These are phyloP conservation scores for Petroica traversi DNA, from an alignment of 2,113 vertebrate species.

Conservation along the genomic window DNA sequence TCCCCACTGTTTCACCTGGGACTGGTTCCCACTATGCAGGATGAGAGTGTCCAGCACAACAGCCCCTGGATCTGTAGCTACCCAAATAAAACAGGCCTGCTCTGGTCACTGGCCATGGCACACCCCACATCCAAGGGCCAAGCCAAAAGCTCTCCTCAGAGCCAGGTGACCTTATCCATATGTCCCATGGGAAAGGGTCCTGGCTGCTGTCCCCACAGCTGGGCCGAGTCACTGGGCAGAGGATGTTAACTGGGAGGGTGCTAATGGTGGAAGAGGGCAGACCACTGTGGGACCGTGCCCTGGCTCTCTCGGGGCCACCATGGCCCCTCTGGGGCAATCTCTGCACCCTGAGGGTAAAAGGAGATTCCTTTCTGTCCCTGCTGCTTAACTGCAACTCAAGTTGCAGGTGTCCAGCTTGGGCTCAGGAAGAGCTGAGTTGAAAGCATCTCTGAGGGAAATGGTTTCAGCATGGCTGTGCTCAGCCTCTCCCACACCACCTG, in stretches of 20 bases:
- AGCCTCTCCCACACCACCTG: neutral
- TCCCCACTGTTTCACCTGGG: neutral
- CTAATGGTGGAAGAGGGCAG: neutral
- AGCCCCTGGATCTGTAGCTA: neutral
- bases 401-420: neutral
- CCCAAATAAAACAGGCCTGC: neutral
- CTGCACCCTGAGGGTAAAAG: neutral
- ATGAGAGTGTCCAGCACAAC: neutral
- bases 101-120: accelerated
- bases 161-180: neutral
- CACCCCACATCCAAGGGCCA: neutral
- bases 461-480: neutral
- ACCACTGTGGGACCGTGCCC: neutral
- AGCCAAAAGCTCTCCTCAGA: neutral
- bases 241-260: accelerated
- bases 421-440: neutral
- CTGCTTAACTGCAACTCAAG: neutral
- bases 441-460: neutral
- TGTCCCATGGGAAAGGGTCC: accelerated
- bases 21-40: neutral
- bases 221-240: neutral
- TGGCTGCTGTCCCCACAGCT: neutral
- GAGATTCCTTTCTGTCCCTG: neutral
- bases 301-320: neutral
- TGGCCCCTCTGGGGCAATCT: neutral